Conservation (phyloP, 2,797 vertebrate genomes). For the Lycodopsis pacificus region DNA sequence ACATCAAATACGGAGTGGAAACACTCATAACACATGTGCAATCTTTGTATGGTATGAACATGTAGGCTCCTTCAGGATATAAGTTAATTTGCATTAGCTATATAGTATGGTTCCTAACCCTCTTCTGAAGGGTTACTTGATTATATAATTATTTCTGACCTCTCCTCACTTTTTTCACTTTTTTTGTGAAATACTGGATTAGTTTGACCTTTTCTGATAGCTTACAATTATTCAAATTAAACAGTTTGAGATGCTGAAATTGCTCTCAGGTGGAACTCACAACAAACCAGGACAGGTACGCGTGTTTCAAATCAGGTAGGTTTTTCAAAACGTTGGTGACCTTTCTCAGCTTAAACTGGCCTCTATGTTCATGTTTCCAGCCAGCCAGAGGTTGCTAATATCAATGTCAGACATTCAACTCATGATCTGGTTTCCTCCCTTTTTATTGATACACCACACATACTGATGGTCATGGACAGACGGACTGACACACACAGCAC, state of each 20-base stretch:
- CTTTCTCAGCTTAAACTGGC: neutral
- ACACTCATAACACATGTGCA: neutral
- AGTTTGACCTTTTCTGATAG: neutral
- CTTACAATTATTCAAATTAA: neutral
- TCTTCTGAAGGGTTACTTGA: neutral
- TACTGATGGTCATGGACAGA: slow-evolving; percentile 31
- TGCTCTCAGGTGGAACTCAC: neutral
- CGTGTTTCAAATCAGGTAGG: neutral
- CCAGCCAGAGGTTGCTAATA: slow-evolving; percentile 44
- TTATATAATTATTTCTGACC: neutral
- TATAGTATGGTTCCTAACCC: neutral
- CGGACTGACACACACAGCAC: neutral
- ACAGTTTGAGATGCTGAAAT: neutral
- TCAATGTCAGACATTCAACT: slow-evolving; percentile 36
- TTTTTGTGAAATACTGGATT: neutral
- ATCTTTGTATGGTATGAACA: neutral
- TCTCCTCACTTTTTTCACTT: neutral
- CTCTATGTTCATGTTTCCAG: neutral
- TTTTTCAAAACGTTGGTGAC: neutral
- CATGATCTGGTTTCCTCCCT: slow-evolving; percentile 38
- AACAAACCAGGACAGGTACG: neutral
- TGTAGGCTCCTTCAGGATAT: neutral
- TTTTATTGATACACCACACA: slow-evolving; percentile 34
- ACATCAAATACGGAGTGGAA: neutral
- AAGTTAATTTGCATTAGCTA: neutral